These are phyloP conservation scores for Pharmacophagus antenor DNA, from an alignment of 2,888 invertebrate species.

Conservation along the genomic window DNA sequence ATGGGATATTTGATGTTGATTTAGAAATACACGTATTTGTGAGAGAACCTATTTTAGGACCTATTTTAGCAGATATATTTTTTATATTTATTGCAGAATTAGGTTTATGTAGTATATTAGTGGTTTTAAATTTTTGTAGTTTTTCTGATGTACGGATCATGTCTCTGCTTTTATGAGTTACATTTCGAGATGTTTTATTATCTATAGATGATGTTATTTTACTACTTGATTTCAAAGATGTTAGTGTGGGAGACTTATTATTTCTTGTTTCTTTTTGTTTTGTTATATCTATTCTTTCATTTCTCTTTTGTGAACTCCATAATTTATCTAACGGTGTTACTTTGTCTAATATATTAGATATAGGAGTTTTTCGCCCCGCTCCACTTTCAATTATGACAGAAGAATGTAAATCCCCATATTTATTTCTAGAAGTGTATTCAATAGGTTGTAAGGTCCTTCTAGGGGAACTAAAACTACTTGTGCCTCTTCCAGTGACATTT, in stretches of 20 bases:
- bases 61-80: slow-evolving; percentile 44
- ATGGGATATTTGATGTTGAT: slow-evolving; percentile 56
- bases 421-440: slow-evolving; percentile 59
- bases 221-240: slow-evolving; percentile 35
- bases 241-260: slow-evolving; percentile 19
- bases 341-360: slow-evolving; percentile 74
- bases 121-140: slow-evolving; percentile 62
- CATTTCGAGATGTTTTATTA: slow-evolving; percentile 32
- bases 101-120: slow-evolving; percentile 57
- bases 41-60: slow-evolving; percentile 43
- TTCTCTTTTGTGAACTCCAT: slow-evolving; percentile 74
- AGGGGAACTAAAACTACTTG: slow-evolving; percentile 73
- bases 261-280: slow-evolving; percentile 45
- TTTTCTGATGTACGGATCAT: slow-evolving; percentile 75
- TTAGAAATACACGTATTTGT: slow-evolving; percentile 54
- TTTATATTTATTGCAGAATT: slow-evolving; percentile 54
- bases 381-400: slow-evolving; percentile 72
- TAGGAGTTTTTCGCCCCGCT: slow-evolving; percentile 73
- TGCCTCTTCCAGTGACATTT: slow-evolving; percentile 46
- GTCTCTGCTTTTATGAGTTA: slow-evolving; percentile 67
- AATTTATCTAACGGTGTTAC: slow-evolving; percentile 80
- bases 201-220: slow-evolving; percentile 41
- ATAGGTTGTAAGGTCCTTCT: slow-evolving; percentile 68
- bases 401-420: slow-evolving; percentile 48
- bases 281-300: slow-evolving; percentile 64